These are phyloP conservation scores for Paragorgia papillata DNA, from an alignment of 92 coral and sea anemone genomes.

Conservation along the genomic window DNA sequence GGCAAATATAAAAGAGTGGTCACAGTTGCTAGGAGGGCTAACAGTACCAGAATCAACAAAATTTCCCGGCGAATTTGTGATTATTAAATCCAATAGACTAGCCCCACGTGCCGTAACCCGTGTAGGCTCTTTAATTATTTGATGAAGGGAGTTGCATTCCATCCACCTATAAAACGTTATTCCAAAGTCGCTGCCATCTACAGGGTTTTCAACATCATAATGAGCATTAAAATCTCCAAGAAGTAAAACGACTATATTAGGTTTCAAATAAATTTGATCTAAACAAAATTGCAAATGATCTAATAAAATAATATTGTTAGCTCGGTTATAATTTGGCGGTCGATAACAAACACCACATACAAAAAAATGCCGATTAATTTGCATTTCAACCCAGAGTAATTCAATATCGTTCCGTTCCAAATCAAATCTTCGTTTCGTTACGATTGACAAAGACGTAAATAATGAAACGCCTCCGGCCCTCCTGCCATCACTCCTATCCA, in stretches of 20 bases:
- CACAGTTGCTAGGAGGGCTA: conserved; percentile 60
- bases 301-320: neutral
- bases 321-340: neutral
- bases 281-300: neutral
- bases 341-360: conserved; percentile 15
- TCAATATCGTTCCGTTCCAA: conserved; percentile 19
- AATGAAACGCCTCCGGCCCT: neutral
- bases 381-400: conserved; percentile 18
- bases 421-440: conserved; percentile 14
- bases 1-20: conserved; percentile 41
- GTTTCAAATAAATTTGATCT: neutral
- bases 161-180: neutral
- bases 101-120: conserved; percentile 9
- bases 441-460: conserved; percentile 1
- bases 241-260: neutral
- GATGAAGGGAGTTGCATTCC: conserved; percentile 1
- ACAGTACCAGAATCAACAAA: conserved; percentile 44
- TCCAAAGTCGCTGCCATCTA: neutral
- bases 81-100: conserved; percentile 20
- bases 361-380: neutral
- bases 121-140: conserved; percentile 28
- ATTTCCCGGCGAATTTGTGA: conserved; percentile 50
- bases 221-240: conserved; percentile 5
- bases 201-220: neutral
- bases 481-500: neutral